Base-by-base conservation (phyloP, 2,888 invertebrate genomes). In the Zaprionus bogoriensis region DNA sequence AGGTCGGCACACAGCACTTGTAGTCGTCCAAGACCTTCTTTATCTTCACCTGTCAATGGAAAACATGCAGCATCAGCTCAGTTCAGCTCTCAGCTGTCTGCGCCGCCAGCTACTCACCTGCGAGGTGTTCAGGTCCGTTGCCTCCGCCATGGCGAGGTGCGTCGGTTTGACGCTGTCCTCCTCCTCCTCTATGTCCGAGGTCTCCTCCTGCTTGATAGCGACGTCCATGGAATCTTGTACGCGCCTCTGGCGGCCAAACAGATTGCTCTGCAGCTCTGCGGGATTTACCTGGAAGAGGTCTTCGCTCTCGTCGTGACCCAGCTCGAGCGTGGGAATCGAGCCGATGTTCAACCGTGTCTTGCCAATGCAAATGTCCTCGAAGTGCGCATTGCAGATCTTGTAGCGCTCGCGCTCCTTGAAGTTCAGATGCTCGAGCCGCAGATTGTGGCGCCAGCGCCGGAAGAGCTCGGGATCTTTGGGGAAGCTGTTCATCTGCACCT, bases 401-500 rank as follows among this genome's bases (percentile, higher is more conserved):
- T 89, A 89, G 44, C 84, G 85, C 10, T 89, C 89, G 6, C 89
- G 85, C 23, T 89, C 88, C 30, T 75, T 81, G 28, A 89, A 89
- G 22, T 74, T 69, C 0, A 89, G 65, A 42, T 86, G 77, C 0
- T 88, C 87, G 19, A 89, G 54, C 0, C 85, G 87, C 0, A 89
- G 70, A 59, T 89, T 89, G 51, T 89, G 89, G 4, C 80, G 81
- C 89, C 89, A 89, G 17, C 81, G 81, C 25, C 81, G 63, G 41
- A 89, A 89, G 4, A 78, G 52, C 4, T 58, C 47, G 0, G 71
- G 50, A 44, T 87, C 79, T 53, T 89, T 89, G 27, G 89, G 89
- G 23, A 89, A 89, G 55, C 89, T 89, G 46, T 89, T 89, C 87
- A 89, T 82, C 57, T 89, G 89, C 1, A 78, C 89, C 19, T 89